These are phyloP conservation scores for Ianthella basta DNA, from an alignment of 37 sponge, comb jelly and placozoan species.

Conservation along the genomic window DNA sequence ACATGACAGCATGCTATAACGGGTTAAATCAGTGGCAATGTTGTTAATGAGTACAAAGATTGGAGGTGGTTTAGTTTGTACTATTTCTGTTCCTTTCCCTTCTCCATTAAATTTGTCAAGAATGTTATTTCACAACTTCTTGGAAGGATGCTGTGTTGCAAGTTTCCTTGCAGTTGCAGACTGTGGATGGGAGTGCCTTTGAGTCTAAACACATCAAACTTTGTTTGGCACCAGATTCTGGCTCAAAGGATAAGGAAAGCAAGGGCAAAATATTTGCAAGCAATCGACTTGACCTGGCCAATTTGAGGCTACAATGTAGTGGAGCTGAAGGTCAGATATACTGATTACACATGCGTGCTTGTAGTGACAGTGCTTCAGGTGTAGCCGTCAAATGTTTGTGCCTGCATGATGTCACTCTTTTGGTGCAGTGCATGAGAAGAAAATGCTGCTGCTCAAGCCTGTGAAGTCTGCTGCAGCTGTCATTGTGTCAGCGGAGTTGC, in stretches of 20 bases:
- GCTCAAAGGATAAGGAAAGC: neutral
- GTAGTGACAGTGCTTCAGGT: neutral
- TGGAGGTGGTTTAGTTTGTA: too few relatives aligned
- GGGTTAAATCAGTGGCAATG: too few relatives aligned
- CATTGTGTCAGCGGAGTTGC: neutral
- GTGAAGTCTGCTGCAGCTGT: neutral
- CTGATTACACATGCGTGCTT: neutral
- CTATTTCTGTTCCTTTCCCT: too few relatives aligned
- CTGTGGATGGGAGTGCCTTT: neutral
- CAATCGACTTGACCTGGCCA: conserved; percentile 5
- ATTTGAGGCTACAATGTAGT: neutral
- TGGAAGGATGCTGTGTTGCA: conserved; percentile 9
- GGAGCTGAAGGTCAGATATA: neutral
- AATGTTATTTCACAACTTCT: neutral
- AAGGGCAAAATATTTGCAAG: conserved; percentile 6
- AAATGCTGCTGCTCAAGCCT: conserved; percentile 15
- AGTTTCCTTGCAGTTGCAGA: neutral
- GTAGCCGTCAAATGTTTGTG: neutral
- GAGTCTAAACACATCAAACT: neutral
- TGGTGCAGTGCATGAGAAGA: conserved; percentile 14
- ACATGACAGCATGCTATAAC: too few relatives aligned
- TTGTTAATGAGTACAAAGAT: too few relatives aligned
- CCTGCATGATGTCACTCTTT: neutral
- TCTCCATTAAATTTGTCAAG: too few relatives aligned
- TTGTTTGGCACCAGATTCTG: neutral